A percentile compares a stretch with the other conserved stretches of the same genome.
phyloP scores from a whole-genome alignment of 2,113 vertebrate species.

The Choloepus hoffmanni region DNA sequence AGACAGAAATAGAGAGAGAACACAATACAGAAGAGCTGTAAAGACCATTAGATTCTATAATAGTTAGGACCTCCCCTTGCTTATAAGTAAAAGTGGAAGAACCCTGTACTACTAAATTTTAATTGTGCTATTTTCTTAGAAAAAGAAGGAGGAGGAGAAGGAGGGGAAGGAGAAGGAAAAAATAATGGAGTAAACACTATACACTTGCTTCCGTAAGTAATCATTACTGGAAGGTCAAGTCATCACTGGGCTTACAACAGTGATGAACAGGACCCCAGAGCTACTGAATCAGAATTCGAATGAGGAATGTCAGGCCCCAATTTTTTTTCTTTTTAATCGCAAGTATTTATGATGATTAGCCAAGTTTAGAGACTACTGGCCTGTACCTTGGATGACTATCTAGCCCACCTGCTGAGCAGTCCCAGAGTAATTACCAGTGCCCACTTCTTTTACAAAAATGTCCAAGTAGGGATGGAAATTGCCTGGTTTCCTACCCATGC shows the following conservation, averaged over 20 bases:
- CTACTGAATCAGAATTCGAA: background rate
- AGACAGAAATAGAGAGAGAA: background rate
- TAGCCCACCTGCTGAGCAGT: background rate
- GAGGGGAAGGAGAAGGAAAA: too few species aligned
- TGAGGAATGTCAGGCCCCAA: background rate
- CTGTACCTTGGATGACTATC: background rate
- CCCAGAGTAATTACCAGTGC: background rate
- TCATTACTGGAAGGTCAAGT: background rate
- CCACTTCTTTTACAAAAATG: background rate
- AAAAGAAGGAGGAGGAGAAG: background rate
- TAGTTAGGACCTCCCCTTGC: background rate
- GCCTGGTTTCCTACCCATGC: background rate
- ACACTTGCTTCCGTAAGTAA: background rate
- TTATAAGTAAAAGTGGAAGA: background rate
- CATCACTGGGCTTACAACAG: background rate
- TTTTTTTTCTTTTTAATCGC: background rate
- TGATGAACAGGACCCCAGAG: background rate
- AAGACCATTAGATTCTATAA: background rate
- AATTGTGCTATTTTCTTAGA: background rate
- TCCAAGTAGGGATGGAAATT: background rate
- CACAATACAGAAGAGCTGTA: background rate
- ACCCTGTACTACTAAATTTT: background rate
- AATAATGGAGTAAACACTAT: too few species aligned
- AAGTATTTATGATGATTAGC: background rate
- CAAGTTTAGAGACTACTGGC: background rate